Conservation (phyloP, 1,140 invertebrate genomes). For the Centruroides vittatus region DNA sequence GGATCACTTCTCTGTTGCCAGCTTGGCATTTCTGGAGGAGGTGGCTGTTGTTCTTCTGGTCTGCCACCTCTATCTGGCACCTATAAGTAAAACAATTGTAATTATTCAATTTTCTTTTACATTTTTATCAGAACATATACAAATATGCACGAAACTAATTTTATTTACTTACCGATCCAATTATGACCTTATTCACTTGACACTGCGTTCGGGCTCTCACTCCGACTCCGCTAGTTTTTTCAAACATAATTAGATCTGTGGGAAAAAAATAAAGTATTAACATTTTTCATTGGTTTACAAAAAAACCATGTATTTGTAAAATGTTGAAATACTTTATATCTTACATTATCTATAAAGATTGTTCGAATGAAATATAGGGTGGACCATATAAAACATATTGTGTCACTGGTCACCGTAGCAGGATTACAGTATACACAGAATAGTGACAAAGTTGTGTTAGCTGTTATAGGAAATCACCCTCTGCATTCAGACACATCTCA, state of each 20-base stretch:
- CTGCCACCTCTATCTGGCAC: conserved; percentile 67
- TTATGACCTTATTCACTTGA: conserved; percentile 69
- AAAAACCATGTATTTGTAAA: no score
- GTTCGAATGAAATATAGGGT: no score
- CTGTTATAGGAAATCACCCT: no score
- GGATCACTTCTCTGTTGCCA: conserved; percentile 41
- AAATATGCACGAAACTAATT: conserved; percentile 6
- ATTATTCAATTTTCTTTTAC: neutral
- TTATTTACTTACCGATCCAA: conserved; percentile 45
- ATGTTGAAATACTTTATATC: no score
- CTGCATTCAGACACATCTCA: no score
- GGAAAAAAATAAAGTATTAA: no score
- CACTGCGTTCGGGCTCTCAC: conserved; percentile 64
- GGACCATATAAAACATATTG: no score
- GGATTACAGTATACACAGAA: no score
- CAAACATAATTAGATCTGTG: conserved; percentile 6
- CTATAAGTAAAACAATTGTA: conserved; percentile 2
- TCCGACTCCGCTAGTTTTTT: conserved; percentile 64
- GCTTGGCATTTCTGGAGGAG: conserved; percentile 88
- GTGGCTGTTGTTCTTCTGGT: conserved; percentile 63
- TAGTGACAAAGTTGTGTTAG: no score
- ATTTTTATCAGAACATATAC: neutral
- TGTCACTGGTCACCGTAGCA: no score
- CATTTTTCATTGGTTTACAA: no score
- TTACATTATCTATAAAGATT: no score